These are phyloP conservation scores for Grammomys dolichurus DNA, from an alignment of 2,113 vertebrate species.

Conservation along the genomic window DNA sequence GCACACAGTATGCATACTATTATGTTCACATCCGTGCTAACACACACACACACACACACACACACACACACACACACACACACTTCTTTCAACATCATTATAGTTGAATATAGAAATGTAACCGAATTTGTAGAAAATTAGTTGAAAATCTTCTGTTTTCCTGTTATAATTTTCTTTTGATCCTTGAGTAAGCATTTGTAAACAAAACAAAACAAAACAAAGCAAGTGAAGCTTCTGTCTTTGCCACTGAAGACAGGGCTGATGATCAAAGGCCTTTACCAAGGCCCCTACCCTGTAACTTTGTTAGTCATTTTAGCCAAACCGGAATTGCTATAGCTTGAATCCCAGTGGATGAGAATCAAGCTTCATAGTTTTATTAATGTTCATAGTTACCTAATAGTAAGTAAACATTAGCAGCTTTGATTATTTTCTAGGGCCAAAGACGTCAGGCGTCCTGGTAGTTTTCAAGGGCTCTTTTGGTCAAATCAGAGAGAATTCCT, in stretches of 20 bases:
- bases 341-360: no score
- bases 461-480: not conserved
- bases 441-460: rapidly evolving
- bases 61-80: not conserved
- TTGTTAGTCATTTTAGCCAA: not conserved
- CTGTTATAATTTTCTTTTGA: not conserved
- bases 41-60: not conserved
- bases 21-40: no score
- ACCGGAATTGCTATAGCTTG: not conserved
- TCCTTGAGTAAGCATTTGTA: not conserved
- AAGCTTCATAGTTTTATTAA: no score
- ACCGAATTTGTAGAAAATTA: not conserved
- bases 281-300: not conserved
- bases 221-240: not conserved
- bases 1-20: not conserved
- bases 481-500: no score
- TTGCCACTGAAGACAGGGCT: not conserved
- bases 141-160: not conserved
- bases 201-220: not conserved
- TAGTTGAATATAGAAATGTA: not conserved
- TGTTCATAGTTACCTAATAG: not conserved
- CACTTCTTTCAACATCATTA: not conserved
- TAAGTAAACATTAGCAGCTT: not conserved
- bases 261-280: not conserved
- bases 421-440: not conserved